Base-by-base conservation (phyloP, 2,888 invertebrate species). In the Smittia sp. region DNA sequence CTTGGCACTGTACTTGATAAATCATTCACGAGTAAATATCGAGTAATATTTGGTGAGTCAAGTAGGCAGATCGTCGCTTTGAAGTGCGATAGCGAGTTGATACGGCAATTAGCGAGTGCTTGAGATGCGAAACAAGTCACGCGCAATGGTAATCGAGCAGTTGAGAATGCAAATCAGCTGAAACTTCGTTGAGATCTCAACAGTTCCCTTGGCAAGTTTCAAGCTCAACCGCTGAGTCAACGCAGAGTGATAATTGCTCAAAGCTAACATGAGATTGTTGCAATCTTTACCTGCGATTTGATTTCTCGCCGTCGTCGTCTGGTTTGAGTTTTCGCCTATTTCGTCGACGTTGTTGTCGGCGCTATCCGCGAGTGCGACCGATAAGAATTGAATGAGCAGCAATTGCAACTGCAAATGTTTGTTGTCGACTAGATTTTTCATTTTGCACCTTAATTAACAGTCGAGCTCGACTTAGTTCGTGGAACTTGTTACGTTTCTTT, bases 351-450 rank as follows among this genome's bases (percentile, higher is more conserved):
- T 25, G 63, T n/a, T 63, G 25, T 3, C 27, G 11, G 9, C 20
- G 22, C 7, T 9, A 20, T 63, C 25, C 4, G 25, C 24, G 24
- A 58, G 11, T 63, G 63, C n/a, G 4, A n/a, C 63, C 20, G 63
- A 63, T 63, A 63, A 25, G 11, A 63, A 27, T 27, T 63, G 27
- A 24, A 63, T 63, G 7, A 63, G 15, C 22, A 27, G 20, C 27
- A 63, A 63, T 9, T 27, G 63, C n/a, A 63, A 63, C 22, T 27
- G 63, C 22, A 25, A 63, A 27, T 27, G 27, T 25, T 25, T 22
- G n/a, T n/a, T 7, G 13, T 63, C 15, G 63, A 63, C 63, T 63
- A 63, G 63, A 24, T 6, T 20, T 27, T 6, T 63, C 63, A 63
- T 46, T 46, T 46, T 46, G 46, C 46, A 11, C 46, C 2, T 46